Percentiles rank a stretch among this genome's conserved stretches.
Evolutionary conservation across 2,888 invertebrate genomes (phyloP).

Genomic region (Cephus pygmeus): DNA sequence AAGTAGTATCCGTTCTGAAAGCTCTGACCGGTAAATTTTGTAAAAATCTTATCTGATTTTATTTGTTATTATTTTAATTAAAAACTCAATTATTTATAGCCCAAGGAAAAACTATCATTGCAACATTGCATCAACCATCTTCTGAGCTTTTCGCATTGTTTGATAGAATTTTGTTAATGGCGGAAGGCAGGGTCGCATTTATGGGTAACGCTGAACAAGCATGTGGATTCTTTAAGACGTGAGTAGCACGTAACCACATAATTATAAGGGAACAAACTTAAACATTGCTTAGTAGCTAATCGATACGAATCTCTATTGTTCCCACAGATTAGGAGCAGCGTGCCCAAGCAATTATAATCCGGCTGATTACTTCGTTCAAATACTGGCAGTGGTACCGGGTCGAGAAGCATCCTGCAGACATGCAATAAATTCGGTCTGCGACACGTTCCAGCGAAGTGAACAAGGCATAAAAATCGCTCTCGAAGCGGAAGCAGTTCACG

Average conservation of each 20-base stretch:
- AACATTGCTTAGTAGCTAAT: not conserved
- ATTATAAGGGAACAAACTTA: not conserved
- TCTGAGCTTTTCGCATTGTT: conserved; percentile 92
- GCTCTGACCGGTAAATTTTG: conserved; percentile 68
- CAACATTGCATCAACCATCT: conserved; percentile 96
- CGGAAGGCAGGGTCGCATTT: conserved; percentile 91
- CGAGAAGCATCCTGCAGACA: conserved; percentile 83
- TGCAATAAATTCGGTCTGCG: conserved; percentile 83
- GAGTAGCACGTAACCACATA: conserved; percentile 54
- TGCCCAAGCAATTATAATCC: conserved; percentile 94
- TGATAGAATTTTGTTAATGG: conserved; percentile 88
- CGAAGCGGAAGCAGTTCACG: conserved; percentile 67
- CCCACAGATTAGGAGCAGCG: conserved; percentile 77
- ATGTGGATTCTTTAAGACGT: conserved; percentile 83
- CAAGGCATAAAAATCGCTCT: conserved; percentile 72
- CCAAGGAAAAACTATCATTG: conserved; percentile 89
- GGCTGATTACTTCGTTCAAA: conserved; percentile 92
- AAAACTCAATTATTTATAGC: conserved; percentile 45
- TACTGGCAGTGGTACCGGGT: conserved; percentile 87
- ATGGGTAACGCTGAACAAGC: conserved; percentile 85
- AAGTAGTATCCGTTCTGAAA: conserved; percentile 79
- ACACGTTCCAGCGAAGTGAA: conserved; percentile 77
- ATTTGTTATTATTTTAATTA: not conserved
- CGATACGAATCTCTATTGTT: conserved; percentile 14
- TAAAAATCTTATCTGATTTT: not conserved